Evolutionary conservation across 2,797 vertebrate genomes (phyloP).

Genomic region (Tokudaia muenninki): DNA sequence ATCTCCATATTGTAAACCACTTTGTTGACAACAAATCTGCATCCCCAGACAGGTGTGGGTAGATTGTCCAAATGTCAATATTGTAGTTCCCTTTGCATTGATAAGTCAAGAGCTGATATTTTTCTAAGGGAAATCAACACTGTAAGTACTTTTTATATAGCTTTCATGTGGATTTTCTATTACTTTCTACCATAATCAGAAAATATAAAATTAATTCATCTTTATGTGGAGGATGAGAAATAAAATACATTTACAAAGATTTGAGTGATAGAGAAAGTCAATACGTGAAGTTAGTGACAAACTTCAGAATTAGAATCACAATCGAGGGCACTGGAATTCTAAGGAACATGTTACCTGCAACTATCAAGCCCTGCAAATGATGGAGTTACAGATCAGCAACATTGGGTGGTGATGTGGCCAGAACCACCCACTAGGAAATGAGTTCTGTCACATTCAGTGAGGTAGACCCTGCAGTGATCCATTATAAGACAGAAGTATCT

Average conservation of each 20-base stretch:
- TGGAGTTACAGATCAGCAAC: background rate
- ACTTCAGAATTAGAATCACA: background rate
- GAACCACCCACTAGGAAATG: background rate
- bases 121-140: background rate
- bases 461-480: background rate
- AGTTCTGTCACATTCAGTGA: background rate
- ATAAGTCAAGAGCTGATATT: background rate
- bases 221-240: background rate
- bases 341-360: background rate
- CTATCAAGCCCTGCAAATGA: background rate
- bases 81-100: background rate
- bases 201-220: background rate
- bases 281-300: background rate
- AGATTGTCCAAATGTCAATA: background rate
- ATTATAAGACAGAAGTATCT: background rate
- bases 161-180: background rate
- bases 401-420: background rate
- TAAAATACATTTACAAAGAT: background rate
- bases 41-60: background rate
- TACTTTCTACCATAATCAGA: background rate
- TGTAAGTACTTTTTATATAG: background rate
- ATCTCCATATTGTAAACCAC: background rate
- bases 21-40: background rate
- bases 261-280: background rate
- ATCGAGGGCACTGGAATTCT: background rate